phyloP scores from a whole-genome alignment of 1,140 invertebrate species.

The Chrysomallon squamiferum region DNA sequence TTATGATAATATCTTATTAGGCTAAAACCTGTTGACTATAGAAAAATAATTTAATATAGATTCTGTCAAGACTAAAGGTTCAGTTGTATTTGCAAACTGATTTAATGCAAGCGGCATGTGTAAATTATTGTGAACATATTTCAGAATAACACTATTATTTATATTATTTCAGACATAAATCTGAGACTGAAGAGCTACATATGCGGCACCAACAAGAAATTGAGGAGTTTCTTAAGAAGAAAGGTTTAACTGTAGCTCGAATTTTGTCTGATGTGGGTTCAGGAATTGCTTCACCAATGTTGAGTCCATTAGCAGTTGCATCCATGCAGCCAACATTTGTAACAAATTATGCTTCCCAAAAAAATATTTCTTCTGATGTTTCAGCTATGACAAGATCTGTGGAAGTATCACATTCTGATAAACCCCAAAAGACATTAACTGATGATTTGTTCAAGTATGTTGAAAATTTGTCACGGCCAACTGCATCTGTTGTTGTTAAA shows the following conservation, averaged over 20 bases:
- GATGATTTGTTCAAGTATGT: conserved; percentile 13
- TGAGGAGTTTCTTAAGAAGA: conserved; percentile 21
- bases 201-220: conserved; percentile 29
- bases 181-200: conserved; percentile 23
- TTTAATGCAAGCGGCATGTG: too few species aligned
- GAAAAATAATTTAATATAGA: too few species aligned
- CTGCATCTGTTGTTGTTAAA: conserved; percentile 1
- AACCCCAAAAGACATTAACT: conserved; percentile 5
- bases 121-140: too few species aligned
- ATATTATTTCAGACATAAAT: conserved; percentile 26
- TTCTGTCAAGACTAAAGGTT: too few species aligned
- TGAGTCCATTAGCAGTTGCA: conserved; percentile 23
- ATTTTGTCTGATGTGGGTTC: conserved; percentile 9
- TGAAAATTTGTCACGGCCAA: conserved; percentile 1
- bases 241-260: conserved; percentile 18
- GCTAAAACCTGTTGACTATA: too few species aligned
- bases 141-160: too few species aligned
- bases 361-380: not conserved
- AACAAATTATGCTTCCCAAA: not conserved
- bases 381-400: not conserved
- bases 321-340: conserved; percentile 2
- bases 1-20: too few species aligned
- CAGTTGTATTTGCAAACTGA: too few species aligned
- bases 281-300: conserved; percentile 12
- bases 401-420: conserved; percentile 6